Percentiles rank a stretch among this genome's conserved stretches.
Evolutionary conservation across 2,888 invertebrate genomes (phyloP).

Genomic region (Tetheella fluctuosa): DNA sequence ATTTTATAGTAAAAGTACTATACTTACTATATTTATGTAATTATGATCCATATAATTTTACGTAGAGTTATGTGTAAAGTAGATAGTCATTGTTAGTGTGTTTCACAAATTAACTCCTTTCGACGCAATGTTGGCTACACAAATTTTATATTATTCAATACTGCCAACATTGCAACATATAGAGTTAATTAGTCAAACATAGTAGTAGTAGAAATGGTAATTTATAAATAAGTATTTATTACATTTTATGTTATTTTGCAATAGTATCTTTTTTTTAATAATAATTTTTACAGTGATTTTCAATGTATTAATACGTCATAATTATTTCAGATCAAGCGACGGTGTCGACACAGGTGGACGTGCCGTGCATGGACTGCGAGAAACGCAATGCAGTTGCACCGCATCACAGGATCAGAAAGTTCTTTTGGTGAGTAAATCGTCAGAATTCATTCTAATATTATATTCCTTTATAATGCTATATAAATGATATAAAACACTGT

Average conservation of each 20-base stretch:
- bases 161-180: background rate
- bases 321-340: constrained; percentile 52
- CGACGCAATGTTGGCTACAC: background rate
- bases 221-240: background rate
- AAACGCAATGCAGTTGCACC: constrained; percentile 45
- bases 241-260: background rate
- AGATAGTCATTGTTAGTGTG: background rate
- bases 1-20: background rate
- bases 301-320: background rate
- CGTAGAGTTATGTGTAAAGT: background rate
- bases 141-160: background rate
- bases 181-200: background rate
- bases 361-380: constrained; percentile 62
- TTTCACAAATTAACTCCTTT: background rate
- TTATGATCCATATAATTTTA: too few relatives aligned
- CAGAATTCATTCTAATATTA: background rate
- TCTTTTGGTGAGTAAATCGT: constrained; percentile 61
- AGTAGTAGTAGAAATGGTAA: background rate
- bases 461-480: background rate
- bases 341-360: constrained; percentile 61
- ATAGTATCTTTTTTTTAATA: too few relatives aligned
- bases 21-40: too few relatives aligned
- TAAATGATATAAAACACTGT: too few relatives aligned
- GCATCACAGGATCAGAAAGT: constrained; percentile 51
- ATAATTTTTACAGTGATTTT: too few relatives aligned